Conservation (phyloP, 2,888 invertebrate genomes). For the Ectobius pallidus region DNA sequence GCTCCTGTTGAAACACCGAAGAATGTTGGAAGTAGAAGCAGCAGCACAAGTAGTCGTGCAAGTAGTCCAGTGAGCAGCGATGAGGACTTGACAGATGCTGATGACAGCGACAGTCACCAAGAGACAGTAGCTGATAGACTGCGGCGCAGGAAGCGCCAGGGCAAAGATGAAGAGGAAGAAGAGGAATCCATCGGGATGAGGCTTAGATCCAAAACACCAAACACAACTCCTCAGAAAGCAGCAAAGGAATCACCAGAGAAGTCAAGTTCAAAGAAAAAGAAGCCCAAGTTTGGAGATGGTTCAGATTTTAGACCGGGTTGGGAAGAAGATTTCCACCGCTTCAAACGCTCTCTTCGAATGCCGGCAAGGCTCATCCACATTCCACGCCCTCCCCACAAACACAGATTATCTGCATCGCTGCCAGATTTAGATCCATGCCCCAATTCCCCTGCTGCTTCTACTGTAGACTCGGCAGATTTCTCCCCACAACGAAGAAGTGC, state of each 20-base stretch:
- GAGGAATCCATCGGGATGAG: slow-evolving; percentile 49
- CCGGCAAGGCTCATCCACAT: slow-evolving; percentile 81
- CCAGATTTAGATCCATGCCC: slow-evolving; percentile 73
- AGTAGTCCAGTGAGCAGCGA: slow-evolving; percentile 50
- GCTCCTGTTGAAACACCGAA: slow-evolving; percentile 51
- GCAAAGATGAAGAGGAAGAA: slow-evolving; percentile 47
- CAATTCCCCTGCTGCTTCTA: slow-evolving; percentile 57
- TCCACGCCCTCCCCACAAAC: slow-evolving; percentile 61
- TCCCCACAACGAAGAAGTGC: slow-evolving; percentile 15
- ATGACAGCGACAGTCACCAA: slow-evolving; percentile 47
- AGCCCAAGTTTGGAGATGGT: slow-evolving; percentile 64
- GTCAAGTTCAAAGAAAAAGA: slow-evolving; percentile 30
- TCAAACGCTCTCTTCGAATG: slow-evolving; percentile 81
- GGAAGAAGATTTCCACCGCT: slow-evolving; percentile 83
- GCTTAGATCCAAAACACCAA: slow-evolving; percentile 50
- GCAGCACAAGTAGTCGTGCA: slow-evolving; percentile 8
- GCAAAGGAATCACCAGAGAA: slow-evolving; percentile 47
- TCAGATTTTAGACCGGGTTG: slow-evolving; percentile 78
- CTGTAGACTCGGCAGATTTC: slow-evolving; percentile 36
- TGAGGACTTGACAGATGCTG: slow-evolving; percentile 51
- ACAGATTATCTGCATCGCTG: slow-evolving; percentile 68
- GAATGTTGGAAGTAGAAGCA: slow-evolving; percentile 31
- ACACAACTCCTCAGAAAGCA: slow-evolving; percentile 21
- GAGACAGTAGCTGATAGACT: slow-evolving; percentile 52
- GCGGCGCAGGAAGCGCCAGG: slow-evolving; percentile 51